phyloP scores from a whole-genome alignment of 2,888 invertebrate species.

The Caenorhabditis japonica region DNA sequence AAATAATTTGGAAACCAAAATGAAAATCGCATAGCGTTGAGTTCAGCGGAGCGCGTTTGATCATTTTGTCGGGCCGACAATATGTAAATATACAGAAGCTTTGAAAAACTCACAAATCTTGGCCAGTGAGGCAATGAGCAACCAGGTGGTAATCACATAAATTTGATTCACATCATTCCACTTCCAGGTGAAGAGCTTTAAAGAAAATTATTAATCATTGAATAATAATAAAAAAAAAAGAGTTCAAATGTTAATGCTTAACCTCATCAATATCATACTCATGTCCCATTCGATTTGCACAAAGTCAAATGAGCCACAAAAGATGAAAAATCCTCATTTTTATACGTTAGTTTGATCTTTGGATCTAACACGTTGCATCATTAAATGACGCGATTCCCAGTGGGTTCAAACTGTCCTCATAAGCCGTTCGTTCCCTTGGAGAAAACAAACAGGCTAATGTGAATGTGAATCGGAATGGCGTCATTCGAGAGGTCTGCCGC shows the following conservation, averaged over 20 bases:
- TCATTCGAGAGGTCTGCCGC: constrained; percentile 23
- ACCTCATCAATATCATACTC: constrained; percentile 46
- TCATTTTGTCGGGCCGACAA: no score
- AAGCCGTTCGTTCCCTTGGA: neutral
- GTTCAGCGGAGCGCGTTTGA: no score
- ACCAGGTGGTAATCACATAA: constrained; percentile 57
- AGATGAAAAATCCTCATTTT: neutral
- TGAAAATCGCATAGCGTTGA: no score
- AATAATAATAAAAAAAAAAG: neutral
- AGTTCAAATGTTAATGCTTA: neutral
- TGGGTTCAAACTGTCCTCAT: constrained; percentile 13
- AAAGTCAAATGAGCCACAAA: neutral
- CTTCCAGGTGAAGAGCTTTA: constrained; percentile 58
- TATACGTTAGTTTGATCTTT: neutral
- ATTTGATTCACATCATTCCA: constrained; percentile 63
- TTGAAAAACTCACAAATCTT: constrained; percentile 57
- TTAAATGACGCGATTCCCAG: constrained; percentile 14
- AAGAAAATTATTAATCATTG: neutral
- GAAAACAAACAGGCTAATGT: neutral
- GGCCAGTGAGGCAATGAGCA: constrained; percentile 59
- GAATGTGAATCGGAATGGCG: constrained; percentile 6
- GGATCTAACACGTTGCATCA: neutral
- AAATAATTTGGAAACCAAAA: no score
- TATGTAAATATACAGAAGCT: no score
- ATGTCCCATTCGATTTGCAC: constrained; percentile 29